These are phyloP conservation scores for Podarcis siculus DNA, from an alignment of 2,797 vertebrate species.

Conservation along the genomic window DNA sequence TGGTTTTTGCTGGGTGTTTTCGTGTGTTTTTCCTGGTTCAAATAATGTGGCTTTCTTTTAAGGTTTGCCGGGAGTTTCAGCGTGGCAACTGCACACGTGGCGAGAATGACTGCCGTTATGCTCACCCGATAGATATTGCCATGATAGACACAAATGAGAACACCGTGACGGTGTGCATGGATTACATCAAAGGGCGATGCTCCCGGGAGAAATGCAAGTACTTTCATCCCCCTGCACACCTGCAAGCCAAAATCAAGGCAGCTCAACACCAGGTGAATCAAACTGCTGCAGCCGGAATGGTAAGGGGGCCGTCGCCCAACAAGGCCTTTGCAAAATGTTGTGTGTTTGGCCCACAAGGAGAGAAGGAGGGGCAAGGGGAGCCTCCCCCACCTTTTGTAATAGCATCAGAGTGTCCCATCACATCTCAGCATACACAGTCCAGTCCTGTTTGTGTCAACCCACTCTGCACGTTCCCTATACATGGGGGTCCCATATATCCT, in stretches of 20 bases:
- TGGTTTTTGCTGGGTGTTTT: too few species aligned
- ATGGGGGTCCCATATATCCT: background rate
- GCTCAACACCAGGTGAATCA: slow-evolving; percentile 96
- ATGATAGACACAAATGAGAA: slow-evolving; percentile 98
- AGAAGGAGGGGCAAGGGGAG: background rate
- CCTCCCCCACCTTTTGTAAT: slow-evolving; percentile 21
- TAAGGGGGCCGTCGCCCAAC: slow-evolving; percentile 76
- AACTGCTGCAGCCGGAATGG: slow-evolving; percentile 87
- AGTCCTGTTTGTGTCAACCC: background rate
- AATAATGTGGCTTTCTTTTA: slow-evolving; percentile 64
- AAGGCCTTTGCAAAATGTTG: slow-evolving; percentile 18
- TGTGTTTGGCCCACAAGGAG: background rate
- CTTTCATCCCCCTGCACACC: slow-evolving; percentile 96
- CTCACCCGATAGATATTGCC: slow-evolving; percentile 92
- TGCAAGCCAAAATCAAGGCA: slow-evolving; percentile 99
- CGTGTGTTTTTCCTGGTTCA: slow-evolving; percentile 18
- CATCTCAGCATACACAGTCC: background rate
- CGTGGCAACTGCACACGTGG: slow-evolving; percentile 97
- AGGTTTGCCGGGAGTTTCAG: slow-evolving; percentile 99
- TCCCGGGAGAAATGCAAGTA: slow-evolving; percentile 99
- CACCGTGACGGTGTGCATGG: slow-evolving; percentile 98
- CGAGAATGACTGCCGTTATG: slow-evolving; percentile 96
- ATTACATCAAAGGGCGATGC: slow-evolving; percentile 99
- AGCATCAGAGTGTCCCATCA: background rate
- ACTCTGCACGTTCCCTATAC: too few species aligned